A percentile compares a stretch with the other conserved stretches of the same genome.
phyloP scores from a whole-genome alignment of 2,797 vertebrate species.

The Acestrorhynchus altus region DNA sequence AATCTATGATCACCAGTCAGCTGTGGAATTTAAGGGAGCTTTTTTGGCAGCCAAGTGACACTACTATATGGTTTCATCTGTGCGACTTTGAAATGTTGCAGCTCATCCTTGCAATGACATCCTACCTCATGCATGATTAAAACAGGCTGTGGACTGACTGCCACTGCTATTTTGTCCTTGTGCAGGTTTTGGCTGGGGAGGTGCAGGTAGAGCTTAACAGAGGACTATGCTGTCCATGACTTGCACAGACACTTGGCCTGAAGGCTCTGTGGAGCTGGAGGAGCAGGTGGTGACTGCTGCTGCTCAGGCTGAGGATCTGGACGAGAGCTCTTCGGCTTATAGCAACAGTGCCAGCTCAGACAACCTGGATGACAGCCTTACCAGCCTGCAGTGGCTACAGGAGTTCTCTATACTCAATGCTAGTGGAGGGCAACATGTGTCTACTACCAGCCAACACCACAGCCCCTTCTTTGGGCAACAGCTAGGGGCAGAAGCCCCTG shows the following conservation, averaged over 20 bases:
- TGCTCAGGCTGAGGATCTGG: conserved; percentile 68
- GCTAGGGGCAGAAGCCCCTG: conserved; percentile 80
- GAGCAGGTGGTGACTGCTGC: conserved; percentile 74
- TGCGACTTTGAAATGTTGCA: background rate
- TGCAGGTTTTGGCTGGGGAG: conserved; percentile 33
- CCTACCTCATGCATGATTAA: conserved; percentile 23
- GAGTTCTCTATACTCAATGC: conserved; percentile 91
- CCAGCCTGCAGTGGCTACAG: conserved; percentile 96
- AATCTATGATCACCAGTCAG: conserved; percentile 52
- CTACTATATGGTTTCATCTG: background rate
- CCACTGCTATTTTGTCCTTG: conserved; percentile 17
- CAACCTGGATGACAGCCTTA: conserved; percentile 92
- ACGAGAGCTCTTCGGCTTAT: conserved; percentile 30
- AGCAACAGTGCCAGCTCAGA: conserved; percentile 62
- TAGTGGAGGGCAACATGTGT: conserved; percentile 74
- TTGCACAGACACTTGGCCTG: conserved; percentile 67
- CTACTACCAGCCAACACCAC: conserved; percentile 73
- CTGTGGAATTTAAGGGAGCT: conserved; percentile 7
- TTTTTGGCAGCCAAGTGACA: conserved; percentile 9
- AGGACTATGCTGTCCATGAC: conserved; percentile 74
- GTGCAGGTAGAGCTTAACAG: conserved; percentile 27
- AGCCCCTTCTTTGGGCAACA: conserved; percentile 77
- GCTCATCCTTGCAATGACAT: background rate
- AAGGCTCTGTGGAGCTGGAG: conserved; percentile 60
- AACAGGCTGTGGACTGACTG: background rate